Conservation (phyloP, 2,888 invertebrate genomes). For the Dorcus parallelipipedus region DNA sequence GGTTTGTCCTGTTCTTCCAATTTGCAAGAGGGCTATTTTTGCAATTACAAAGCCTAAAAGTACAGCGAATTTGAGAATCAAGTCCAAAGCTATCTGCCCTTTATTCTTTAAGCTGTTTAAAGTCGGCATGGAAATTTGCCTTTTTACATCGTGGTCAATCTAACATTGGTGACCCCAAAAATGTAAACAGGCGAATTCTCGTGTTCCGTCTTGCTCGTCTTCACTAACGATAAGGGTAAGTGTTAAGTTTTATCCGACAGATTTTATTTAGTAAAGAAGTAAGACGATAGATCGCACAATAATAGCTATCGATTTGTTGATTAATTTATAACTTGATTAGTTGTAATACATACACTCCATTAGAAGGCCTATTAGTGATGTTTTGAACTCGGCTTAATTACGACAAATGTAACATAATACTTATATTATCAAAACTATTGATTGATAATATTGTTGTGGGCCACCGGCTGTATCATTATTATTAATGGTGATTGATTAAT, state of each 20-base stretch:
- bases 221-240: no score
- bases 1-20: constrained; percentile 43
- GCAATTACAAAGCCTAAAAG: constrained; percentile 21
- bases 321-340: constrained; percentile 18
- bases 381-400: constrained; percentile 17
- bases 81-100: constrained; percentile 14
- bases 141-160: no score
- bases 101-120: no score
- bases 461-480: constrained; percentile 46
- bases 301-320: constrained; percentile 17
- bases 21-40: constrained; percentile 15
- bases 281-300: not conserved
- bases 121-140: no score
- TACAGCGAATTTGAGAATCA: constrained; percentile 21
- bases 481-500: constrained; percentile 37
- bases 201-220: no score
- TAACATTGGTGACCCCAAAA: no score
- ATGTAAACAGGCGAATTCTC: no score
- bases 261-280: no score
- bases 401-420: constrained; percentile 27
- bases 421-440: constrained; percentile 31
- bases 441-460: constrained; percentile 45
- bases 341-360: constrained; percentile 15
- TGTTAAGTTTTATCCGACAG: no score
- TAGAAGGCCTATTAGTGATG: constrained; percentile 18